Percentiles rank a stretch among this genome's conserved stretches.
phyloP scores from a whole-genome alignment of 2,888 invertebrate species.

The Acanthosepion lycidas region DNA sequence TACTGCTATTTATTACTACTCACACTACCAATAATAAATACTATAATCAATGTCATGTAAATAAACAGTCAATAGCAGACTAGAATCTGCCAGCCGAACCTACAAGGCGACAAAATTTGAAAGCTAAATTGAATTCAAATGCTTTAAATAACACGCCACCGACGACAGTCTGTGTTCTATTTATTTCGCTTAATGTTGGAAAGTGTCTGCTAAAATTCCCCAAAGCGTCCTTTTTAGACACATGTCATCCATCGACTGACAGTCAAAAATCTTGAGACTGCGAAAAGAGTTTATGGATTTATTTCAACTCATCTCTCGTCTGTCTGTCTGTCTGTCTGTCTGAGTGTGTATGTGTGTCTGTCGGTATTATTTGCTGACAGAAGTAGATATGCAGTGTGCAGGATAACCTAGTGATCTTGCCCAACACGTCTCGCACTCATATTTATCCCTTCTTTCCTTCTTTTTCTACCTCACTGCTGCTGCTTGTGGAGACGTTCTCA shows the following conservation, averaged over 20 bases:
- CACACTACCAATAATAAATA: not conserved
- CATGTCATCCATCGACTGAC: not conserved
- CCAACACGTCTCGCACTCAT: not conserved
- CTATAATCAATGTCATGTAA: not conserved
- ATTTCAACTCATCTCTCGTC: not conserved
- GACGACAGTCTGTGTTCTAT: not conserved
- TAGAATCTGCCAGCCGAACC: not conserved
- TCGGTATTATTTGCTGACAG: slow-evolving; percentile 18
- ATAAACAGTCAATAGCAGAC: not conserved
- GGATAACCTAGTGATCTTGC: slow-evolving; percentile 21
- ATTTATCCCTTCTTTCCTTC: not conserved
- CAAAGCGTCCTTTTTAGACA: slow-evolving; percentile 33
- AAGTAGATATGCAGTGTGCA: slow-evolving; percentile 22
- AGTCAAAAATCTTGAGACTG: slow-evolving; percentile 14
- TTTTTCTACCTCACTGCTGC: not conserved
- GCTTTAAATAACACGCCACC: not conserved
- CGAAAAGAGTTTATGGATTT: not conserved
- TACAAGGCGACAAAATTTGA: slow-evolving; percentile 18
- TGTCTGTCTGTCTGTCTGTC: not conserved
- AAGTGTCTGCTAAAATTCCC: slow-evolving; percentile 21
- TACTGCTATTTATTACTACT: not conserved
- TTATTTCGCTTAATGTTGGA: not conserved
- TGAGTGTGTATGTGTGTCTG: not conserved
- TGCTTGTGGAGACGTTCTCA: slow-evolving; percentile 8
- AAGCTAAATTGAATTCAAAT: slow-evolving; percentile 33